Evolutionary conservation across 2,888 invertebrate species (phyloP), one percentile per base, ranked within the genome.

Genomic region (Archips crataeganus): DNA sequence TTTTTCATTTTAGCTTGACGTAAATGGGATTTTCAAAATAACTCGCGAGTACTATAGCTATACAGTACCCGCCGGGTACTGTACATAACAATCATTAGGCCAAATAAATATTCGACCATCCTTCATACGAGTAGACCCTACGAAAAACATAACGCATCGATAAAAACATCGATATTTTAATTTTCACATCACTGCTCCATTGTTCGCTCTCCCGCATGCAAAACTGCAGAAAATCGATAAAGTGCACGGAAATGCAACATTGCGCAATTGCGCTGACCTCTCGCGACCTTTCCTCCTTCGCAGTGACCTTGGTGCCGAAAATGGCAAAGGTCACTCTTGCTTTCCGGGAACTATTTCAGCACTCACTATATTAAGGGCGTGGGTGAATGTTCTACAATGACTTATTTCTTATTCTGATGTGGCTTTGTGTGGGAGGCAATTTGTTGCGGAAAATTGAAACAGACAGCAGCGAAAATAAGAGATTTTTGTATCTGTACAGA

Each of bases 211-310:
- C 11, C 5, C 10, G 61, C 13, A 45, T 57, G 57, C 71, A 36
- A 70, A 75, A 65, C 60, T 70, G 71, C 34, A 71, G 71, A 75
- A 77, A 78, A 83, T 84, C 84, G 75, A 84, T 84, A 79, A 11
- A 11, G 70, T 13, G 49, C 36, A 34, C 51, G 69, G 74, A 74
- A 71, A 64, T 45, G 64, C 60, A 75, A 76, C 75, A 78, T 82
- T 86, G 86, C 87, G 87, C 86, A 86, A 82, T 79, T 87, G 88
- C 87, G 87, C 75, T 83, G 87, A 88, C 87, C 88, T 85, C 81
- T 76, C 10, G n/a, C 42, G 63, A 74, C 65, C 74, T 74, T 74
- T 87, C 82, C 85, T 87, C 86, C 87, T 81, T 75, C 75, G 71
- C 80, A 75, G 75, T 81, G 78, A 86, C 88, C 87, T 86, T 87